Evolutionary conservation across 2,797 vertebrate genomes (phyloP).

Genomic region (Artibeus lituratus): DNA sequence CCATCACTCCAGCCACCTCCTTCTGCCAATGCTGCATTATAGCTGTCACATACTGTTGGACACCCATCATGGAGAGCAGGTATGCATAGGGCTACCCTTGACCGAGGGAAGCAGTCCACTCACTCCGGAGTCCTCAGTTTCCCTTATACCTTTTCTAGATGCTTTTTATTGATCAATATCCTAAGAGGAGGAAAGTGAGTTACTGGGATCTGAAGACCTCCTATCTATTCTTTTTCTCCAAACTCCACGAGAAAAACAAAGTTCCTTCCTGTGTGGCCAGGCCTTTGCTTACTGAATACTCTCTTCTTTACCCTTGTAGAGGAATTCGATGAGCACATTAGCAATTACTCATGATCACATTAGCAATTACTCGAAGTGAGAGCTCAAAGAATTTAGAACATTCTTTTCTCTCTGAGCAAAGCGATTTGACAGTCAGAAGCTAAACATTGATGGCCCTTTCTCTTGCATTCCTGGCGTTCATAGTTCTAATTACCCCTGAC

Average conservation of each 20-base stretch:
- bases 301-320: neutral
- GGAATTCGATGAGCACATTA: neutral
- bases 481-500: neutral
- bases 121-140: neutral
- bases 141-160: neutral
- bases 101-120: neutral
- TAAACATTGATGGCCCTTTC: neutral
- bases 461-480: neutral
- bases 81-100: neutral
- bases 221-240: neutral
- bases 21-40: accelerated
- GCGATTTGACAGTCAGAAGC: neutral
- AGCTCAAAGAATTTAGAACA: neutral
- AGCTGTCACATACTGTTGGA: neutral
- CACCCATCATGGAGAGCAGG: neutral
- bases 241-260: neutral
- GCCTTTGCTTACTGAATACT: neutral
- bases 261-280: neutral
- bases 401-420: neutral
- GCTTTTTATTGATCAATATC: neutral
- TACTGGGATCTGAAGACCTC: neutral
- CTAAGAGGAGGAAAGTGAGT: neutral
- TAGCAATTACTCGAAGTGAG: neutral
- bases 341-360: neutral
- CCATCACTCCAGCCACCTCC: neutral